Percentiles rank a stretch among this genome's conserved stretches.
These are phyloP conservation scores for Mellivora capensis DNA, from an alignment of 2,113 vertebrate genomes.

Conservation along the genomic window DNA sequence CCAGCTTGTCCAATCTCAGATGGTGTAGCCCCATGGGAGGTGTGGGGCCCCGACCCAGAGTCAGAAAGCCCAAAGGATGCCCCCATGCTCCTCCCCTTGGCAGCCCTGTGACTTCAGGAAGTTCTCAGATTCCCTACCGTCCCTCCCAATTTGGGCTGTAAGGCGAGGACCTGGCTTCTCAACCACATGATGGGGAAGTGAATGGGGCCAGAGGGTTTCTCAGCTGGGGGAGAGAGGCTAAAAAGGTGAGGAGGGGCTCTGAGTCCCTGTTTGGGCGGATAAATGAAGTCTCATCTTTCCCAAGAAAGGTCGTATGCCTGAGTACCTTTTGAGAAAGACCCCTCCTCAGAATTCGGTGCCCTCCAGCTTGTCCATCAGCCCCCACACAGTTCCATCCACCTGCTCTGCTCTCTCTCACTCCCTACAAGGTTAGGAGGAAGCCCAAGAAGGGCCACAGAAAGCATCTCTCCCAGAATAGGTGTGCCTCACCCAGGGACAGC, in stretches of 20 bases:
- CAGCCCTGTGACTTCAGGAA: not conserved
- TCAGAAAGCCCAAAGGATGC: not conserved
- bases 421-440: not conserved
- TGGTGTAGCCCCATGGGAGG: not conserved
- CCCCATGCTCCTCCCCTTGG: not conserved
- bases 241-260: not conserved
- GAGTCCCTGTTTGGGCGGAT: no score
- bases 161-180: not conserved
- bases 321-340: constrained; percentile 66
- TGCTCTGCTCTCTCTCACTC: constrained; percentile 50
- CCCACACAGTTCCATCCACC: constrained; percentile 31
- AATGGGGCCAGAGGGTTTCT: not conserved
- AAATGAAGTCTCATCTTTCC: constrained; percentile 22
- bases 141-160: not conserved
- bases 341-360: constrained; percentile 66
- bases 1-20: not conserved
- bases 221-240: not conserved
- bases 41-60: not conserved
- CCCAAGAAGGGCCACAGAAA: not conserved
- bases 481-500: not conserved
- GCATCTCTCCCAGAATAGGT: not conserved
- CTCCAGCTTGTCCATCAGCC: constrained; percentile 52
- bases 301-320: constrained; percentile 51
- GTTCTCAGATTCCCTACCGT: not conserved
- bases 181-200: not conserved